Percentiles rank a stretch among this genome's conserved stretches.
Conservation (phyloP, 2,113 vertebrate genomes). For the Pelusios castaneus region DNA sequence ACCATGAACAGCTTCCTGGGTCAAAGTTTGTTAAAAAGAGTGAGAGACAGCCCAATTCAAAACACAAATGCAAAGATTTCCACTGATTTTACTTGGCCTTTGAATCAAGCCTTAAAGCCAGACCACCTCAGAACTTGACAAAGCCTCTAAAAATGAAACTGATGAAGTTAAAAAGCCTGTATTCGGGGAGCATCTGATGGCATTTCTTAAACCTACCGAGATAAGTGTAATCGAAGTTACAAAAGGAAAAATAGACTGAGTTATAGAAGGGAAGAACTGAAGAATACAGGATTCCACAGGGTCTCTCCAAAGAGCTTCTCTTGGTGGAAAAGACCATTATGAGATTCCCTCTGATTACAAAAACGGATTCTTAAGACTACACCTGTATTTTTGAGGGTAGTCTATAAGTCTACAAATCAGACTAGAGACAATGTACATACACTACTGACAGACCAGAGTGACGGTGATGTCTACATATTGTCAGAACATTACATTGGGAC, state of each 20-base stretch:
- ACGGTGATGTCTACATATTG: not conserved
- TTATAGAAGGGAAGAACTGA: not conserved
- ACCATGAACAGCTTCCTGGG: not conserved
- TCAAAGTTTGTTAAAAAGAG: not conserved
- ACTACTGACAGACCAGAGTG: not conserved
- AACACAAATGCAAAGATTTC: not conserved
- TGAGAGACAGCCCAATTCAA: not conserved
- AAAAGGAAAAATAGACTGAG: not conserved
- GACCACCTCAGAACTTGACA: too few relatives aligned
- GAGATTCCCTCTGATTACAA: not conserved
- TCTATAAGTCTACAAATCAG: not conserved
- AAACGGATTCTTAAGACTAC: not conserved
- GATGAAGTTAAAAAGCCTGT: too few relatives aligned
- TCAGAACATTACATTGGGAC: accelerated
- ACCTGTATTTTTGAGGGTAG: not conserved
- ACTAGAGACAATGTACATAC: accelerated
- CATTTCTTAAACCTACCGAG: too few relatives aligned
- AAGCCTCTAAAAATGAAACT: too few relatives aligned
- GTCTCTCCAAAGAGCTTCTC: not conserved
- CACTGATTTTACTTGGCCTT: not conserved
- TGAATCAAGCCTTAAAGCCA: not conserved
- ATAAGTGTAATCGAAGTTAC: not conserved
- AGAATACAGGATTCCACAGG: not conserved
- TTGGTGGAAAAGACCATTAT: accelerated
- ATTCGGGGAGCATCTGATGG: too few relatives aligned